Evolutionary conservation across 2,888 invertebrate species (phyloP), one percentile per base, ranked within the genome.

Genomic region (Lacanobia oleracea): DNA sequence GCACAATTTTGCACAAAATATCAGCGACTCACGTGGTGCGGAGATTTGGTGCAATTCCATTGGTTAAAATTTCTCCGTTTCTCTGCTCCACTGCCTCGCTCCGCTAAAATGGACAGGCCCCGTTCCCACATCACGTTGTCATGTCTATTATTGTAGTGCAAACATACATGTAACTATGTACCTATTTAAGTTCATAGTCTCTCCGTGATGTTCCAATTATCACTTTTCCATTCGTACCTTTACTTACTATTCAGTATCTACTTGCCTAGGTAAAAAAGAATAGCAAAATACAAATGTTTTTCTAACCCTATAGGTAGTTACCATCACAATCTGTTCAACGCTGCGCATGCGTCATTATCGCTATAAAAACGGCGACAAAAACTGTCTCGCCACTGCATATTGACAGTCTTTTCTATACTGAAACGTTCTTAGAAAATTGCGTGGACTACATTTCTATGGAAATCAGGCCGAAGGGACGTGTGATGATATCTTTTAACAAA

Each of bases 321-420:
- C 53, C 48, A 67, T 65, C 54, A 69, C 54, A 81, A 66, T 83
- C 67, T 72, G 64, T 75, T 43, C 57, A 40, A 66, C 62, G 62
- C 54, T 73, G 77, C 85, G 80, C 80, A 86, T 85, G 85, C 82
- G 86, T 86, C 77, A 75, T 72, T 62, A 40, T 14, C 23, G 72
- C 70, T 62, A 86, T 86, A 75, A 82, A 81, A 79, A 82, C 65
- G 61, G 67, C 60, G 48, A 65, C 67, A 75, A 69, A 75, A 84
- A 67, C 59, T 62, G 65, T 86, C 71, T 77, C 53, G 67, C 57
- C 37, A 70, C 77, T 72, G 64, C 63, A 66, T 66, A 67, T 72
- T 71, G 62, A 70, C 72, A 79, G 77, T 67, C 45, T 69, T 76
- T 79, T 72, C 67, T 64, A 69, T 57, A 23, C 27, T 27, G 37